Conservation (phyloP, 1,140 invertebrate genomes). For the Colletes gigas region DNA sequence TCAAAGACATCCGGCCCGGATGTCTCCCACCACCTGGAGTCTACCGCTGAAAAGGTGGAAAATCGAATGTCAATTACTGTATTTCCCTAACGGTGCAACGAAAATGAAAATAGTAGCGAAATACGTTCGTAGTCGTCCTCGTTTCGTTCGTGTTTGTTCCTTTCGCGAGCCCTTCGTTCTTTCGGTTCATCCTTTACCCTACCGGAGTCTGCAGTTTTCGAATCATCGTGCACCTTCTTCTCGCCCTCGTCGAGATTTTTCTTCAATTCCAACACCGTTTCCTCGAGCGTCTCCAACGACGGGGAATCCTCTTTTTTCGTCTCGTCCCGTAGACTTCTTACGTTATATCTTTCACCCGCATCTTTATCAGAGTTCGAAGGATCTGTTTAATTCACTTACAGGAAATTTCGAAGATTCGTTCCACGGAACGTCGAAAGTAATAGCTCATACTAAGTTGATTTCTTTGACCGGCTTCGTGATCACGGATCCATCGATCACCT, state of each 20-base stretch:
- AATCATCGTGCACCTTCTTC: neutral
- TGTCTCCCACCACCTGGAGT: slow-evolving; percentile 9
- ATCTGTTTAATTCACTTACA: neutral
- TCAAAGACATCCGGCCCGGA: neutral
- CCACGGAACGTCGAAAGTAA: neutral
- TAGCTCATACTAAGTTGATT: neutral
- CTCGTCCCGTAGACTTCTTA: slow-evolving; percentile 10
- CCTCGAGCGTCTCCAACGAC: slow-evolving; percentile 60
- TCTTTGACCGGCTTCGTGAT: slow-evolving; percentile 7
- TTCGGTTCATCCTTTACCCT: neutral
- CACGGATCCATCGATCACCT: slow-evolving; percentile 26
- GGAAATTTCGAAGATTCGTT: neutral
- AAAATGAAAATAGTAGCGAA: too few relatives aligned
- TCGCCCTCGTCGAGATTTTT: slow-evolving; percentile 38
- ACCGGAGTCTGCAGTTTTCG: neutral
- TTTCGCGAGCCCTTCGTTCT: neutral
- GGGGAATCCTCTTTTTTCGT: neutral
- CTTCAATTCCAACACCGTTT: slow-evolving; percentile 54
- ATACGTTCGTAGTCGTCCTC: neutral
- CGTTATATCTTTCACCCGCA: neutral
- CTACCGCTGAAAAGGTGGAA: neutral
- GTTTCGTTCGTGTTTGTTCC: neutral
- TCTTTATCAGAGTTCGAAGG: neutral
- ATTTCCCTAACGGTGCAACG: too few relatives aligned
- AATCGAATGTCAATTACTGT: neutral